A percentile compares a stretch with the other conserved stretches of the same genome.
Conservation (phyloP, 1,140 invertebrate genomes). For the Diorhabda carinulata region DNA sequence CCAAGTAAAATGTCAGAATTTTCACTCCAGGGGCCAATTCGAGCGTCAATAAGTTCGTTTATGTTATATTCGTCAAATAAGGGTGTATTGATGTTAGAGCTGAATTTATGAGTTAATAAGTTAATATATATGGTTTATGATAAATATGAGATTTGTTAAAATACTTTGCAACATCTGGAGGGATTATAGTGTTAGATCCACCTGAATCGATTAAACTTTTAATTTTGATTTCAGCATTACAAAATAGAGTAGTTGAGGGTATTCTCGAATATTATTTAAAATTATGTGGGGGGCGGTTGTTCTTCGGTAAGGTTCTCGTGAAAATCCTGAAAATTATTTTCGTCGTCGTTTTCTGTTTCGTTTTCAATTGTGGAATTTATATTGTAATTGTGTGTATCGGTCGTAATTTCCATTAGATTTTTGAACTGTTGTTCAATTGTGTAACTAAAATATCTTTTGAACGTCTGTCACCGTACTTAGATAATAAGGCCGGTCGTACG, state of each 20-base stretch:
- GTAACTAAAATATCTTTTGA: too few species aligned
- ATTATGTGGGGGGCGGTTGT: neutral
- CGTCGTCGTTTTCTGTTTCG: neutral
- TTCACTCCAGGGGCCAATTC: neutral
- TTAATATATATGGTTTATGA: too few species aligned
- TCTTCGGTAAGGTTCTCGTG: neutral
- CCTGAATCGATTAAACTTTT: neutral
- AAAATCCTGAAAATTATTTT: neutral
- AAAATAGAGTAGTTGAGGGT: neutral
- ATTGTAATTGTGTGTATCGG: too few species aligned
- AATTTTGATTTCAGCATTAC: neutral
- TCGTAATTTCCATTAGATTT: too few species aligned
- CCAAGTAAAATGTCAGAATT: neutral
- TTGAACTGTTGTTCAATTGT: too few species aligned
- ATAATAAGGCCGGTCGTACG: too few species aligned
- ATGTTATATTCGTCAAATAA: neutral
- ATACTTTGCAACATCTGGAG: neutral
- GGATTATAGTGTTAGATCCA: neutral
- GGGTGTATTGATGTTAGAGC: neutral
- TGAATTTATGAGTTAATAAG: neutral
- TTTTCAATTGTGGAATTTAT: too few species aligned
- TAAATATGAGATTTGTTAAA: neutral
- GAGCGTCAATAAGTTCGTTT: neutral
- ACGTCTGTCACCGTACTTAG: too few species aligned
- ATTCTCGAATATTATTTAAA: neutral